Evolutionary conservation across 2,888 invertebrate genomes (phyloP).

Genomic region (Leptarthrus brevirostris): DNA sequence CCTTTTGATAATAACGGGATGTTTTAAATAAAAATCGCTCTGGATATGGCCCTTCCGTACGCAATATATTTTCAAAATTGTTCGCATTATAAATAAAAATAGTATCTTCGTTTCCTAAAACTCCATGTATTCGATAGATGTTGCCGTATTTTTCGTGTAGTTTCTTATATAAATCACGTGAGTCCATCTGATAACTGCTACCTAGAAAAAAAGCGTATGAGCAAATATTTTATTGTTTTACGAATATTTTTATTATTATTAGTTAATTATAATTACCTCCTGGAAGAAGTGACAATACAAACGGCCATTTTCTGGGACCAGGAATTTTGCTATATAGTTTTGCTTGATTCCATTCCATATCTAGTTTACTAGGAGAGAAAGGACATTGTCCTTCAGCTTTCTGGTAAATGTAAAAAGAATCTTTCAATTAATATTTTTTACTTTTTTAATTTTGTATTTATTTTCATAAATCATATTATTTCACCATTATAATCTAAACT

Average conservation of each 20-base stretch:
- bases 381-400: too few species aligned
- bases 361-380: too few species aligned
- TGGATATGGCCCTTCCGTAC: slow-evolving; percentile 48
- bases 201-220: neutral
- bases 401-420: too few species aligned
- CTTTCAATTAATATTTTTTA: too few species aligned
- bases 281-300: slow-evolving; percentile 59
- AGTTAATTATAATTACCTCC: too few species aligned
- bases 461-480: too few species aligned
- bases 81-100: slow-evolving; percentile 23
- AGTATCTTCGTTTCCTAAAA: slow-evolving; percentile 21
- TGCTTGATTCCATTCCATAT: slow-evolving; percentile 56
- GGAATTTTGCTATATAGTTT: slow-evolving; percentile 59
- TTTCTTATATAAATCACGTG: slow-evolving; percentile 9
- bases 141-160: slow-evolving; percentile 43
- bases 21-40: slow-evolving; percentile 35
- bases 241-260: too few species aligned
- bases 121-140: slow-evolving; percentile 35
- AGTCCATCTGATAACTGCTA: neutral
- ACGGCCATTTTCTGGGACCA: slow-evolving; percentile 58
- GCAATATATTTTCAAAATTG: slow-evolving; percentile 55
- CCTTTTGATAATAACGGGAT: slow-evolving; percentile 34
- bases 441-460: too few species aligned
- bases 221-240: too few species aligned
- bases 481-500: too few species aligned